Evolutionary conservation across 2,113 vertebrate genomes (phyloP), one percentile per base, ranked within the genome.

Genomic region (Albula goreensis): DNA sequence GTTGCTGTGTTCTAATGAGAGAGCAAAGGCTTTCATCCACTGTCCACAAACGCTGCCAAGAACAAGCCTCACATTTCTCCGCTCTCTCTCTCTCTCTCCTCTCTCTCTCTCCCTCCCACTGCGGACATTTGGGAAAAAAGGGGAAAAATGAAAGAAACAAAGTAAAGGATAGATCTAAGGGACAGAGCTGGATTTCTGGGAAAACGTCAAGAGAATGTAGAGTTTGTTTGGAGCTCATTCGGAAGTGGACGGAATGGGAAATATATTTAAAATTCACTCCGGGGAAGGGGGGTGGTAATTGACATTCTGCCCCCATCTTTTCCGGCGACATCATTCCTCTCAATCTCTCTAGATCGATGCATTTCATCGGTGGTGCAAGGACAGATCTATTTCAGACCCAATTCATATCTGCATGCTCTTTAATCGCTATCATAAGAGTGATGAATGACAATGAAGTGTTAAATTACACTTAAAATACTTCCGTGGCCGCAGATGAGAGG

Each of bases 271-370:
- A 88, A 87, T 84, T 52, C 8, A 81, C 80, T 85, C 22, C 13
- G 63, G 60, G 56, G 41, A 19, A 0, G 53, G 50, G 66, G 48
- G 80, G 87, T 85, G 88, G 88, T 90, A 89, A 93, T 93, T 94
- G 90, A 94, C 93, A 94, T 94, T 95, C 92, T 7, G 10, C 87
- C 86, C 88, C 25, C 77, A 88, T 92, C 91, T 89, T 80, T 84
- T 91, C 88, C 89, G 90, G 92, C 86, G 86, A 91, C 90, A 89
- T 83, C 91, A 89, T 89, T 90, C 70, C 88, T 80, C 52, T 78
- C 17, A 52, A 49, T 31, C 86, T 85, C 83, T 60, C 85, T 52
- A 79, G 83, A 83, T 52, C 78, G 41, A 48, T 79, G 41, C 78
- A 25, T 79, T 79, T 79, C 78, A 50, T 19, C 11, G 78, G 25